A percentile compares a stretch with the other conserved stretches of the same genome.
phyloP scores from a whole-genome alignment of 2,797 vertebrate genomes.

The Helostoma temminkii region DNA sequence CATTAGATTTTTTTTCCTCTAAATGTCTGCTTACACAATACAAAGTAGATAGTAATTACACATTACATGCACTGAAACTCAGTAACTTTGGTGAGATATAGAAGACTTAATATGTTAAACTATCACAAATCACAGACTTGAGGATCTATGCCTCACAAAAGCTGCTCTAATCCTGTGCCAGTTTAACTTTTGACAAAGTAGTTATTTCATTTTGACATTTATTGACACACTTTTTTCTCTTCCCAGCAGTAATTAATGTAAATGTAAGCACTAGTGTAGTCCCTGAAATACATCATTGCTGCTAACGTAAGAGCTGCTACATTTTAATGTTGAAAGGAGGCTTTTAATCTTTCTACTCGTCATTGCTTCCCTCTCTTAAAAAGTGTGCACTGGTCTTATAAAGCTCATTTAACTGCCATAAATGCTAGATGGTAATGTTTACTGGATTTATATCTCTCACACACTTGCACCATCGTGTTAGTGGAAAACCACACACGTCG shows the following conservation, averaged over 20 bases:
- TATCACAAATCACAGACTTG: not conserved
- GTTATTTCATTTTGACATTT: not conserved
- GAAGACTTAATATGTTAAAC: not conserved
- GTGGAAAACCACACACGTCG: slow-evolving; percentile 81
- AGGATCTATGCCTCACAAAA: not conserved
- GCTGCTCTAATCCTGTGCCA: not conserved
- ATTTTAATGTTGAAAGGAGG: slow-evolving; percentile 46
- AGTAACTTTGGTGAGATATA: slow-evolving; percentile 1
- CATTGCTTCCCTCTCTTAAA: slow-evolving; percentile 73
- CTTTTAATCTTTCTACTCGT: slow-evolving; percentile 69
- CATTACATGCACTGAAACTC: not conserved
- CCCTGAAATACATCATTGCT: slow-evolving; percentile 27
- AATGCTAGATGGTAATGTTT: slow-evolving; percentile 70
- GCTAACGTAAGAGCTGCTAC: slow-evolving; percentile 50
- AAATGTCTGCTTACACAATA: not conserved
- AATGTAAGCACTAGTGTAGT: slow-evolving; percentile 20
- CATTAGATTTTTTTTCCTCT: not conserved
- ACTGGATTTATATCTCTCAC: slow-evolving; percentile 54
- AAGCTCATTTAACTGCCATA: slow-evolving; percentile 69
- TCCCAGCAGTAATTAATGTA: slow-evolving; percentile 12
- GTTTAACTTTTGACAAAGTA: not conserved
- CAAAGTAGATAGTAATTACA: slow-evolving; percentile 1
- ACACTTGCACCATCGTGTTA: slow-evolving; percentile 53
- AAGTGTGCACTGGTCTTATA: slow-evolving; percentile 58
- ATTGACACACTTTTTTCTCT: not conserved